Conservation (phyloP, 2,113 vertebrate species). For the Pampusana beccarii region DNA sequence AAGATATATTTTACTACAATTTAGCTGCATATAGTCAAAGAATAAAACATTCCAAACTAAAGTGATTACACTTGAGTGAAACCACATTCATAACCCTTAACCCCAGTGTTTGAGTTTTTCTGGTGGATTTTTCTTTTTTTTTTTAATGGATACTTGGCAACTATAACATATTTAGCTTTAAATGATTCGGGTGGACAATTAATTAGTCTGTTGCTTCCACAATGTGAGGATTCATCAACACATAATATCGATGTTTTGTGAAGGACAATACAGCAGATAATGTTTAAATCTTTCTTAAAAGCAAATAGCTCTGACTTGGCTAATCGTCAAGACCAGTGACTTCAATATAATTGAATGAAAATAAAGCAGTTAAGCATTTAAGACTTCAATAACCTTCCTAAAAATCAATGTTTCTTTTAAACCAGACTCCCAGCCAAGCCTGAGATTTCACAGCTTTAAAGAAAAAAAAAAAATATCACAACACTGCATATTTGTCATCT, state of each 20-base stretch:
- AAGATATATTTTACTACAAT: not conserved
- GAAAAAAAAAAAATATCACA: not conserved
- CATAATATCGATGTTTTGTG: not conserved
- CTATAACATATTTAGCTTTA: not conserved
- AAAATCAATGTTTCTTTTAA: constrained; percentile 72
- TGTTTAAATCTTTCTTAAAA: constrained; percentile 50
- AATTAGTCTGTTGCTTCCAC: not conserved
- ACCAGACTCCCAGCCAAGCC: not conserved
- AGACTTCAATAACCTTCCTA: constrained; percentile 59
- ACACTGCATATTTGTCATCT: not conserved
- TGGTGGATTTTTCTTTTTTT: not conserved
- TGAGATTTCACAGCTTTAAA: constrained; percentile 23
- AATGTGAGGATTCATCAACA: not conserved
- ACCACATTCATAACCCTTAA: not conserved
- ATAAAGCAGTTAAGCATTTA: constrained; percentile 68
- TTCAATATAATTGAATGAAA: constrained; percentile 68
- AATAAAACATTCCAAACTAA: not conserved
- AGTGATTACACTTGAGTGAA: not conserved
- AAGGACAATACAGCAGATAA: constrained; percentile 29
- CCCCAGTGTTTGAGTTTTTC: not conserved
- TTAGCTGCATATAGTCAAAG: not conserved
- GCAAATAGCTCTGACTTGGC: constrained; percentile 50
- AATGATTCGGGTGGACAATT: not conserved
- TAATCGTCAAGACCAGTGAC: constrained; percentile 67
- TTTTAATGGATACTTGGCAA: not conserved